Conservation (phyloP, 2,113 vertebrate species). For the Hirundichthys speculiger region DNA sequence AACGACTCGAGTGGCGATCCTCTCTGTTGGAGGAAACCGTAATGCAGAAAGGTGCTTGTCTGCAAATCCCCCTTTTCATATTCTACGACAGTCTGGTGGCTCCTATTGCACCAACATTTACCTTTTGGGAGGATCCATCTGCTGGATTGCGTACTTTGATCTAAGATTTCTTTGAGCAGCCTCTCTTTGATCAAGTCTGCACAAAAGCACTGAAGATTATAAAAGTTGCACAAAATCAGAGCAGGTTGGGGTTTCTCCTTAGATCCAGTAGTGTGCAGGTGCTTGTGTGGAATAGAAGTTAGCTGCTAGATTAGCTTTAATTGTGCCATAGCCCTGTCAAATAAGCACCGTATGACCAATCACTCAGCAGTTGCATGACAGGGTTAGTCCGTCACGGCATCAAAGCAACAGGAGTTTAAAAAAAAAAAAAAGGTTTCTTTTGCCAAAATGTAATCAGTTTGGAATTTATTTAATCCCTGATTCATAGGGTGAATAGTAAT, state of each 20-base stretch:
- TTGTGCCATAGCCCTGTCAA: constrained; percentile 39
- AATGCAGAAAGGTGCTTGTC: too few relatives aligned
- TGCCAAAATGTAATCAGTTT: constrained; percentile 74
- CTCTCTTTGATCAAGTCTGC: constrained; percentile 13
- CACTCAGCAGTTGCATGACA: constrained; percentile 50
- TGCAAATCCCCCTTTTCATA: too few relatives aligned
- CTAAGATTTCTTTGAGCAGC: constrained; percentile 6
- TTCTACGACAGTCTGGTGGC: too few relatives aligned
- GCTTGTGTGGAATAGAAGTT: constrained; percentile 44
- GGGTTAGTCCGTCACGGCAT: constrained; percentile 42
- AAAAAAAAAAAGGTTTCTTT: constrained; percentile 56
- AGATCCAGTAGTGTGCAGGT: constrained; percentile 20
- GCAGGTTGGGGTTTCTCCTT: neutral
- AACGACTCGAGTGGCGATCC: too few relatives aligned
- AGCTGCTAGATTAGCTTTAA: constrained; percentile 61
- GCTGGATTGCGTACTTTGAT: constrained; percentile 2
- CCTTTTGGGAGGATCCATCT: neutral
- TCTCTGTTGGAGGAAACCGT: too few relatives aligned
- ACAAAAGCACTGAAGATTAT: neutral
- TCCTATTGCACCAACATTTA: neutral
- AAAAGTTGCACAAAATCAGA: constrained; percentile 5
- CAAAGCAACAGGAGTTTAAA: constrained; percentile 22
- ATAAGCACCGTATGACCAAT: constrained; percentile 55
- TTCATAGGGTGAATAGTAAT: constrained; percentile 69
- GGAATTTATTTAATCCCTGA: constrained; percentile 77